Percentiles rank a stretch among this genome's conserved stretches.
phyloP scores from a whole-genome alignment of 2,888 invertebrate species.

The Xiphydria camelus region DNA sequence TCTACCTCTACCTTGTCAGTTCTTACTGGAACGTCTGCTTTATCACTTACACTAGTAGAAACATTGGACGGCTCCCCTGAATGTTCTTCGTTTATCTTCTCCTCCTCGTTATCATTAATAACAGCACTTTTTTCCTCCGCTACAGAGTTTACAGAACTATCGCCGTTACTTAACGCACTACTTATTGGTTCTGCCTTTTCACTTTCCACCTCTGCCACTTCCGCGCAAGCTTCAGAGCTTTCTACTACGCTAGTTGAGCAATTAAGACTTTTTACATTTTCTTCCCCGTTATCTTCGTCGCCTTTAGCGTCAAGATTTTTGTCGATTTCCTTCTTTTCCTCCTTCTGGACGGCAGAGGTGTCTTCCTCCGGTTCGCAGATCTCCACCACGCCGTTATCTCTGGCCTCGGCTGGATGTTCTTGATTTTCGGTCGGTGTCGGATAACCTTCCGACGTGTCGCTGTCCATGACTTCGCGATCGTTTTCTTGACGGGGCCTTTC shows the following conservation, averaged over 20 bases:
- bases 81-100: slow-evolving; percentile 42
- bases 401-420: slow-evolving; percentile 29
- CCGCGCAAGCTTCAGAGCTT: slow-evolving; percentile 30
- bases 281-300: slow-evolving; percentile 39
- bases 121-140: slow-evolving; percentile 46
- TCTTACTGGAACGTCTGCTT: slow-evolving; percentile 39
- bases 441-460: slow-evolving; percentile 71
- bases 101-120: slow-evolving; percentile 44
- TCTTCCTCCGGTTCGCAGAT: slow-evolving; percentile 54
- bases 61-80: slow-evolving; percentile 56
- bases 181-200: slow-evolving; percentile 33
- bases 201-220: slow-evolving; percentile 29
- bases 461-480: slow-evolving; percentile 67
- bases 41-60: slow-evolving; percentile 56
- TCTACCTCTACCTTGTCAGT: slow-evolving; percentile 45
- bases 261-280: slow-evolving; percentile 44
- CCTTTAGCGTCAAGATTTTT: slow-evolving; percentile 25
- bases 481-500: slow-evolving; percentile 35
- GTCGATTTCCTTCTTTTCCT: slow-evolving; percentile 37
- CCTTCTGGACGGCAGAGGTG: slow-evolving; percentile 46
- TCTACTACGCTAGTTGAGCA: slow-evolving; percentile 53
- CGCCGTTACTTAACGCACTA: slow-evolving; percentile 54
- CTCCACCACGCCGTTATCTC: slow-evolving; percentile 27
- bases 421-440: slow-evolving; percentile 67
- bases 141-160: slow-evolving; percentile 33